A percentile compares a stretch with the other conserved stretches of the same genome.
phyloP scores from a whole-genome alignment of 2,113 vertebrate genomes.

The Herpailurus yagouaroundi region DNA sequence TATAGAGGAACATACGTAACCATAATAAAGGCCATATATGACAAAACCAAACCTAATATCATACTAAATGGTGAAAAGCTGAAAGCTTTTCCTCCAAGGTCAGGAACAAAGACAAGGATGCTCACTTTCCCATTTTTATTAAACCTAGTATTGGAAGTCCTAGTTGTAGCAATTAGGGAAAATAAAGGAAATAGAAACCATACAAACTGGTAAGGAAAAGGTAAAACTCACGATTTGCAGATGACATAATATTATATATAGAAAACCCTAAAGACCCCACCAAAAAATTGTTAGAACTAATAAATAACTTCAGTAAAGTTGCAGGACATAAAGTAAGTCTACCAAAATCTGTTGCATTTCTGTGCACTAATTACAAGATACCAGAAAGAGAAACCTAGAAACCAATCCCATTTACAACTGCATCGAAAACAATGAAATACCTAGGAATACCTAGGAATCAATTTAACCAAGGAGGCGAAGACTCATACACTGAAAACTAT shows the following conservation, averaged over 20 bases:
- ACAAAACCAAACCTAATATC: neutral
- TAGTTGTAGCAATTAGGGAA: neutral
- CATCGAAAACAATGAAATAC: neutral
- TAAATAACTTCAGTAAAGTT: neutral
- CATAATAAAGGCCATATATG: neutral
- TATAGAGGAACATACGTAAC: neutral
- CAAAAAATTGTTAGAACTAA: neutral
- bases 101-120: neutral
- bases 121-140: neutral
- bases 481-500: neutral
- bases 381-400: neutral
- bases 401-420: neutral
- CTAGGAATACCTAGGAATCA: neutral
- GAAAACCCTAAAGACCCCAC: neutral
- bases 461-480: neutral
- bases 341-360: neutral
- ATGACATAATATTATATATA: neutral
- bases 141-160: neutral
- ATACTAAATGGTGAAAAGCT: neutral
- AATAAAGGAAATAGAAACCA: neutral
- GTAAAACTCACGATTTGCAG: neutral
- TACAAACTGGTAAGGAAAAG: neutral
- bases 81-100: neutral
- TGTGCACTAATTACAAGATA: neutral
- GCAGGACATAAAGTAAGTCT: neutral